phyloP scores from a whole-genome alignment of 2,888 invertebrate genomes.

The Protonemura montana region DNA sequence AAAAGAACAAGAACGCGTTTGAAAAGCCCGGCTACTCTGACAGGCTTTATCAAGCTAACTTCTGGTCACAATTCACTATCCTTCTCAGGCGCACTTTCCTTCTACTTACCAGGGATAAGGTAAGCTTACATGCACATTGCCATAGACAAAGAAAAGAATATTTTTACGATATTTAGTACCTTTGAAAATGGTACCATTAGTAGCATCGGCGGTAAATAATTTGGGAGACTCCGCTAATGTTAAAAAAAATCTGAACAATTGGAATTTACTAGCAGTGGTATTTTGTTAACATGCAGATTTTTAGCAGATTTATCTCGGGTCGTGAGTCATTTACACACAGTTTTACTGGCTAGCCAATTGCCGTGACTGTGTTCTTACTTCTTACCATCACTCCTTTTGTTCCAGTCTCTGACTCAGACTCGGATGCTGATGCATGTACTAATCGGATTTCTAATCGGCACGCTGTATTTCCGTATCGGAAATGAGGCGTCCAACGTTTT shows the following conservation, averaged over 20 bases:
- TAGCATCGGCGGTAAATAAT: too few species aligned
- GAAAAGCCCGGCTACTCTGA: constrained; percentile 51
- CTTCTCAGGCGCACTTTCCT: constrained; percentile 70
- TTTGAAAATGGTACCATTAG: too few species aligned
- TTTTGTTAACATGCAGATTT: too few species aligned
- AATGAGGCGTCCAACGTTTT: constrained; percentile 81
- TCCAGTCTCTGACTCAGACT: constrained; percentile 75
- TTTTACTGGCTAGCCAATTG: background rate
- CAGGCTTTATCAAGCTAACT: constrained; percentile 65
- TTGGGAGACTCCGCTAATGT: too few species aligned
- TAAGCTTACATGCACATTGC: constrained; percentile 49
- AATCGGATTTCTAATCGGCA: constrained; percentile 84
- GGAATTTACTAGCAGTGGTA: too few species aligned
- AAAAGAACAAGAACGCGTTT: constrained; percentile 45
- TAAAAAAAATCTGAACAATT: too few species aligned
- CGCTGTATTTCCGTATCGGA: constrained; percentile 86
- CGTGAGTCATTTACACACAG: too few species aligned
- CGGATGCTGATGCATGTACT: constrained; percentile 79
- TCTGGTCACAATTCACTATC: constrained; percentile 65
- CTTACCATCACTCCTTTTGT: constrained; percentile 43
- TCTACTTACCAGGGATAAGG: constrained; percentile 73
- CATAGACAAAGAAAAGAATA: background rate
- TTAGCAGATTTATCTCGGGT: too few species aligned
- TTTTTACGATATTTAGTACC: too few species aligned
- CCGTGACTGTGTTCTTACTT: background rate